phyloP scores from a whole-genome alignment of 2,888 invertebrate species.

The Lycocerus yunnanus region DNA sequence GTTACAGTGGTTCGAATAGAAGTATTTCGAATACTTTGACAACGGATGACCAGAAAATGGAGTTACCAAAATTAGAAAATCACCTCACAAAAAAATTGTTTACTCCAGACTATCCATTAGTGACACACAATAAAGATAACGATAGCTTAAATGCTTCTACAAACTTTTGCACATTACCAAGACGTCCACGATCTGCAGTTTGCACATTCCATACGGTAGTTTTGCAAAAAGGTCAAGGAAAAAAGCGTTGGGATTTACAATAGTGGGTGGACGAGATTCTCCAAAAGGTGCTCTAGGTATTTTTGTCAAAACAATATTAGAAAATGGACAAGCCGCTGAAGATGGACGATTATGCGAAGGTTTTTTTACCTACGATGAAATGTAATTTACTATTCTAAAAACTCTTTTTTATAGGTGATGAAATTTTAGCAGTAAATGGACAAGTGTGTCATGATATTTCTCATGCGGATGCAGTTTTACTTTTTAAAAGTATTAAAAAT shows the following conservation, averaged over 20 bases:
- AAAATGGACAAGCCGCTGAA: constrained; percentile 82
- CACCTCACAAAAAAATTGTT: background rate
- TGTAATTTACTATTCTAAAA: background rate
- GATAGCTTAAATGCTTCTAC: constrained; percentile 54
- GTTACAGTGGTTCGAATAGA: constrained; percentile 58
- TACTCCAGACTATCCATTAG: constrained; percentile 9
- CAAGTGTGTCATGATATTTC: constrained; percentile 79
- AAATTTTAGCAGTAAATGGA: constrained; percentile 81
- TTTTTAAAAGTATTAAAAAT: constrained; percentile 79
- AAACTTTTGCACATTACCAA: constrained; percentile 75
- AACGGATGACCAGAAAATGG: constrained; percentile 31
- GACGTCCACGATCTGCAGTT: constrained; percentile 69
- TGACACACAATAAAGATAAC: constrained; percentile 11
- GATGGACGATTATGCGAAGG: constrained; percentile 82
- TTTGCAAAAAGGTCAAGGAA: constrained; percentile 79
- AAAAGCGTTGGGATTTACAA: constrained; percentile 88
- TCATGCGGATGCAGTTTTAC: constrained; percentile 77
- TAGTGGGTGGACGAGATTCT: constrained; percentile 86
- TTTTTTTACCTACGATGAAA: constrained; percentile 46
- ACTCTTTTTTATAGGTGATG: constrained; percentile 69
- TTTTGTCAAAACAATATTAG: constrained; percentile 83
- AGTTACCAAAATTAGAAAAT: background rate
- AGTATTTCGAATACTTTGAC: constrained; percentile 46
- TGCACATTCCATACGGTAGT: constrained; percentile 75
- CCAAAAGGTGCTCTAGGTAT: constrained; percentile 84